Conservation (phyloP, 2,797 vertebrate species). For the Spondyliosoma cantharus region DNA sequence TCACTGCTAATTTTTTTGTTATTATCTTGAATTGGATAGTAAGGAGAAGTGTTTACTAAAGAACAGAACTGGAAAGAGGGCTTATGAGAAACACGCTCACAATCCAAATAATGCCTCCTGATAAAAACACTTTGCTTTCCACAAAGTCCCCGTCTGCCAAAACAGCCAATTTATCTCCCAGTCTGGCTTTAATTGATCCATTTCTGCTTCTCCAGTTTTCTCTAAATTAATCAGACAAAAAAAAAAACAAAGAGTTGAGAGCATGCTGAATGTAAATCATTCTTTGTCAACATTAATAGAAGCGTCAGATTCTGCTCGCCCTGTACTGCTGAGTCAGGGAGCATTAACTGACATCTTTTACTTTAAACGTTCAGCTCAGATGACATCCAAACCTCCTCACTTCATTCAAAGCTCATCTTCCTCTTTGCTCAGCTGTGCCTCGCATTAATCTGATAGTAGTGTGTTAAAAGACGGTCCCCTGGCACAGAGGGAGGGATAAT, state of each 20-base stretch:
- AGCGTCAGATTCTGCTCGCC: slow-evolving; percentile 28
- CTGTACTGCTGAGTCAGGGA: slow-evolving; percentile 55
- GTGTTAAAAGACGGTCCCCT: slow-evolving; percentile 59
- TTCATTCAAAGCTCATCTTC: slow-evolving; percentile 46
- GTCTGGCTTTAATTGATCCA: slow-evolving; percentile 44
- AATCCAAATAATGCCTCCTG: slow-evolving; percentile 54
- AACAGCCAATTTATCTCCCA: slow-evolving; percentile 40
- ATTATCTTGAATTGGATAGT: slow-evolving; percentile 17
- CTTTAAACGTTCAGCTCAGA: slow-evolving; percentile 59
- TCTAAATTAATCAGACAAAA: slow-evolving; percentile 14
- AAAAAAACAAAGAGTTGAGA: not conserved
- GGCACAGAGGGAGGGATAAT: slow-evolving; percentile 54
- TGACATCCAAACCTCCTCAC: slow-evolving; percentile 32
- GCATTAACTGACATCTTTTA: slow-evolving; percentile 61
- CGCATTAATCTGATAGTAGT: slow-evolving; percentile 38
- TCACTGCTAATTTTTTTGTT: slow-evolving; percentile 13
- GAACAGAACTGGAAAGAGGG: slow-evolving; percentile 30
- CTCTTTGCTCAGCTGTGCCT: slow-evolving; percentile 46
- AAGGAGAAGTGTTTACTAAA: slow-evolving; percentile 31
- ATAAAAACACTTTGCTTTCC: slow-evolving; percentile 55
- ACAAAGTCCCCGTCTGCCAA: slow-evolving; percentile 45
- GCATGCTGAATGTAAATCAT: slow-evolving; percentile 6
- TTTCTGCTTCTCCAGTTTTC: slow-evolving; percentile 29
- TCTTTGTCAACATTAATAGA: slow-evolving; percentile 45
- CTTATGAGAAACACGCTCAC: slow-evolving; percentile 51